Evolutionary conservation across 2,113 vertebrate species (phyloP), one percentile per base, ranked within the genome.

Genomic region (Callospermophilus lateralis): DNA sequence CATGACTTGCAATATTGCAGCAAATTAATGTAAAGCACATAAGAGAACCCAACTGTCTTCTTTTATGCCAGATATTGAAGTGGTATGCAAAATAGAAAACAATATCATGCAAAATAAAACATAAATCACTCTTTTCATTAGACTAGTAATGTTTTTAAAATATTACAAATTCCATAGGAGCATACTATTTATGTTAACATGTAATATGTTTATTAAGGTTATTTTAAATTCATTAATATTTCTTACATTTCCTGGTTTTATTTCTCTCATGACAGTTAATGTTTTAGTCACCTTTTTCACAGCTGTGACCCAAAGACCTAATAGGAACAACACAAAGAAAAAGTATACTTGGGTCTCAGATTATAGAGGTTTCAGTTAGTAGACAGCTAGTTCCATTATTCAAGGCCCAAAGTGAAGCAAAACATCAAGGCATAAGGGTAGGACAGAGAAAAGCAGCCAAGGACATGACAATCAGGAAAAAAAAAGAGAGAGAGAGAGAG

Each of bases 141-240:
- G 84, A 48, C 45, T 45, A 45, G 45, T 45, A 45, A 45, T 61
- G 13, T 90, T 78, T 65, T 84, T 76, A 92, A 92, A 84, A 83
- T 24, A 48, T 13, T 58, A 11, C 12, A 20, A 11, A 58, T 93
- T 58, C 80, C 61, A 55, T 67, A 85, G 53, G 76, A 84, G 8
- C 15, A 39, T 48, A 48, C 32, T 89, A 4, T 63, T 42, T 90
- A 42, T 24, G 6, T 83, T 73, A 89, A 86, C 55, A 70, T 5
- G 1, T 11, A 86, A 74, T 68, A 30, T 8, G 13, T 55, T 70
- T 70, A 37, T 70, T 85, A 53, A 86, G 53, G 3, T 73, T 32
- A 93, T 86, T 74, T 80, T 72, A 68, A 87, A 51, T 84, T 4
- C 95, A 61, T 84, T 78, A 3, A 68, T 94, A 90, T 74, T 34